A percentile compares a stretch with the other conserved stretches of the same genome.
These are phyloP conservation scores for Hippoglossus stenolepis DNA, from an alignment of 2,113 vertebrate species.

Conservation along the genomic window DNA sequence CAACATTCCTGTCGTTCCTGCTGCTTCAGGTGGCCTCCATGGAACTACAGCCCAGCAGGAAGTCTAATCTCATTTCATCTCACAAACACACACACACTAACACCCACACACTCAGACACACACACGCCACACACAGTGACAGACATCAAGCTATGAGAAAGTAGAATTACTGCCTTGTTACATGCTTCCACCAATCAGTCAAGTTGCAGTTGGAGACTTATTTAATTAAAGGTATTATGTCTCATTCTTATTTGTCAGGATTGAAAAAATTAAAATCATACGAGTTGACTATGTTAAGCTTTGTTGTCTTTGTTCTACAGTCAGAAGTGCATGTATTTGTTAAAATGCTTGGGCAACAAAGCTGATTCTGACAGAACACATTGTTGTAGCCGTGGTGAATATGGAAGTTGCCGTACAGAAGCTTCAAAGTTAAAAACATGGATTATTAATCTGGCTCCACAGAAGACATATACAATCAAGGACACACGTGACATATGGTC, in stretches of 20 bases:
- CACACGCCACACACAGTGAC: not conserved
- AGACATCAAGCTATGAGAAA: conserved; percentile 16
- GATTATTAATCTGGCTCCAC: too few relatives aligned
- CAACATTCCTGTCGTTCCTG: conserved; percentile 73
- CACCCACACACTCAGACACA: conserved; percentile 36
- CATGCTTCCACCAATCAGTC: not conserved
- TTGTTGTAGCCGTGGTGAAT: too few relatives aligned
- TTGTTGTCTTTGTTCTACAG: not conserved
- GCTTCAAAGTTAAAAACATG: too few relatives aligned
- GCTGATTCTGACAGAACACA: too few relatives aligned
- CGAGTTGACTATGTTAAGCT: not conserved
- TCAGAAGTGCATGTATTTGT: too few relatives aligned
- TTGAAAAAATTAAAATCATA: not conserved
- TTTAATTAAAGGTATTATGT: too few relatives aligned
- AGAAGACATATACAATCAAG: too few relatives aligned
- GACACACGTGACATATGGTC: not conserved
- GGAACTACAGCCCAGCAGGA: conserved; percentile 48
- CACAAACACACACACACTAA: conserved; percentile 24
- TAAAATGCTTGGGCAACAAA: too few relatives aligned
- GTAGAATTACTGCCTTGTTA: not conserved
- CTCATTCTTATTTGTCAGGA: too few relatives aligned
- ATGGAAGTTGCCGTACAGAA: too few relatives aligned
- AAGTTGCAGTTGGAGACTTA: not conserved
- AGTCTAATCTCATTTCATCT: conserved; percentile 71
- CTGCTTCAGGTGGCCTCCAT: conserved; percentile 68